Evolutionary conservation across 1,140 invertebrate species (phyloP), one percentile per base, ranked within the genome.

Genomic region (Zaprionus camerounensis): DNA sequence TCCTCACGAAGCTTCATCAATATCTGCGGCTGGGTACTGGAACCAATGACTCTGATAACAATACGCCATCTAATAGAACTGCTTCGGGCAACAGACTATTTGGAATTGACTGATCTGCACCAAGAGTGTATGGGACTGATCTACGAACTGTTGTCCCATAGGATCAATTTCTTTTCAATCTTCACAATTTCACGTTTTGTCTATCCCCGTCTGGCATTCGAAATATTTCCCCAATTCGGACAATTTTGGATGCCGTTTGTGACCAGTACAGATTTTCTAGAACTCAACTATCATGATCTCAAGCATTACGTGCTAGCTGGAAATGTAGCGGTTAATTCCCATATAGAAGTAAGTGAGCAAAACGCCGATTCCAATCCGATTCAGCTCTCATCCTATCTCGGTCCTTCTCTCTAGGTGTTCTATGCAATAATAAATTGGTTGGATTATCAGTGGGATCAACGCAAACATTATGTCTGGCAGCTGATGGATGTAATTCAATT

Each of bases 271-370:
- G 59, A 75, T 3, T 75, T 64, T 20, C 1, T 12, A 3, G 17
- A 38, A 22, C 12, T 71, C 26, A 22, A 6, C 0, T 28, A 34
- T n/a, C 34, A 38, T 0, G 17, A 20, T 0, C 24, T 75, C 1
- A 15, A 2, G 0, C 24, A 28, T 0, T n/a, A 70, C 0, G 12
- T 75, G 4, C 1, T 41, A 12, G 2, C 5, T 12, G 17, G 15
- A 26, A 49, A 15, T 11, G 2, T 74, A 2, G 28, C 34, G 20
- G 76, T 78, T 17, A 78, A 78, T 44, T 53, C 71, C 11, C 59
- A 78, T 53, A 69, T 78, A 31, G 76, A 78, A 55, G 76, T 72
- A 12, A 17, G 63, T 66, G 13, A 12, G 24, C 6, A 24, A 12
- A 38, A 17, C 3, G n/a, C 3, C 9, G 9, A 38, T 38, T 38